Evolutionary conservation across 2,113 vertebrate genomes (phyloP).

Genomic region (Leuciscus idus): DNA sequence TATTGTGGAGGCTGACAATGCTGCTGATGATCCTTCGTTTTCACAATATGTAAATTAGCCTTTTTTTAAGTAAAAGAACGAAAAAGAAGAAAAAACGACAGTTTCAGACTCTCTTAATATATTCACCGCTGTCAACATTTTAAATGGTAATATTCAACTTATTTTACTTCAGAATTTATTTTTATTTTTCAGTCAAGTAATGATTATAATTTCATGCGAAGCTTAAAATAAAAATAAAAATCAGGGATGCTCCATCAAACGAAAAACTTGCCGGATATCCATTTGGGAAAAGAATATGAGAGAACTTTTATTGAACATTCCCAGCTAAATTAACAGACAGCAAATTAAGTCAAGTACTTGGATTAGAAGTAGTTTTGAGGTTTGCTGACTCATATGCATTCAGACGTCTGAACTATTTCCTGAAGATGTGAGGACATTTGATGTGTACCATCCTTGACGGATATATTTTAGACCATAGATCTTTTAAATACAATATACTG

Average conservation of each 20-base stretch:
- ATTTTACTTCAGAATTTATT: background rate
- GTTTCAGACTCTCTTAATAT: background rate
- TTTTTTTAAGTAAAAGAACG: background rate
- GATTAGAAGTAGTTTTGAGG: conserved; percentile 26
- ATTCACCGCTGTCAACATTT: background rate
- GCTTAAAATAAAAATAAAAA: background rate
- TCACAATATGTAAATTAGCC: background rate
- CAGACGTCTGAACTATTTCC: conserved; percentile 30
- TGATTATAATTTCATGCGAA: background rate
- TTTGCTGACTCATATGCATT: conserved; percentile 21
- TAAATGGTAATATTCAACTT: background rate
- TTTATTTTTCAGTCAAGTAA: background rate
- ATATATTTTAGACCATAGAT: conserved; percentile 42
- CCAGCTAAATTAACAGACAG: conserved; percentile 31
- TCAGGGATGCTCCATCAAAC: background rate
- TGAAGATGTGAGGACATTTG: conserved; percentile 23
- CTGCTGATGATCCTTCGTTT: background rate
- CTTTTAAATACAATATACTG: conserved; percentile 52
- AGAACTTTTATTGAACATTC: conserved; percentile 45
- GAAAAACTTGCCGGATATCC: conserved; percentile 10
- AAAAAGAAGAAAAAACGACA: too few species aligned
- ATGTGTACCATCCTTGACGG: background rate
- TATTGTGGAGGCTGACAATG: conserved; percentile 7
- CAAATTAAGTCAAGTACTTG: conserved; percentile 42
- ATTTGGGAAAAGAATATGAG: background rate